A percentile compares a stretch with the other conserved stretches of the same genome.
Conservation (phyloP, 2,113 vertebrate genomes). For the Anarhynchus alexandrinus region DNA sequence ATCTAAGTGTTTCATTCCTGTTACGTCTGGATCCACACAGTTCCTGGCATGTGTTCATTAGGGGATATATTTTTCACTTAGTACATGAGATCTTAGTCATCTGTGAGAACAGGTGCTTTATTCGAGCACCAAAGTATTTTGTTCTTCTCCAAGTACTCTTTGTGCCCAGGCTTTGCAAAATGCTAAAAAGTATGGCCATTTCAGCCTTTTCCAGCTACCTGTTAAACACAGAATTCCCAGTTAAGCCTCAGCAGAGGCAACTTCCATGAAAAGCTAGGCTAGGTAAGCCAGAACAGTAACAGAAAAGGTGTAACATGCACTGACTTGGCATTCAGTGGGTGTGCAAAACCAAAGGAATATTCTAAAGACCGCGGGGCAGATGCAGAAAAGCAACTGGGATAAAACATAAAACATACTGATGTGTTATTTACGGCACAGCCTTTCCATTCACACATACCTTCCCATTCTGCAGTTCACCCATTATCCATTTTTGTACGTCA, state of each 20-base stretch:
- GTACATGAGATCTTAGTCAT: neutral
- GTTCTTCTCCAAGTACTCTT: neutral
- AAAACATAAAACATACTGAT: neutral
- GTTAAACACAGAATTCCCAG: neutral
- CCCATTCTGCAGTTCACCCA: neutral
- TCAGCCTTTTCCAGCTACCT: neutral
- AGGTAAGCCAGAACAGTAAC: neutral
- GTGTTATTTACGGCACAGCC: neutral
- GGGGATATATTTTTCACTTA: constrained; percentile 24
- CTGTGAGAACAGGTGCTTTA: constrained; percentile 11
- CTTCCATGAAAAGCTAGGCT: neutral
- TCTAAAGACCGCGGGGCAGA: neutral
- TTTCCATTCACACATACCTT: neutral
- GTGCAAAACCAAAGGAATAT: neutral
- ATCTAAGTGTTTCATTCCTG: constrained; percentile 27
- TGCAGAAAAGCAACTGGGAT: neutral
- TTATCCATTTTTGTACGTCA: neutral
- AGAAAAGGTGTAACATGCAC: neutral
- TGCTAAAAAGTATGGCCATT: neutral
- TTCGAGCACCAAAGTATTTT: neutral
- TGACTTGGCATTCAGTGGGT: neutral
- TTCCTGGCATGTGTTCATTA: constrained; percentile 33
- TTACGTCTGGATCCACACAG: constrained; percentile 3
- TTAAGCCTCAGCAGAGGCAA: neutral
- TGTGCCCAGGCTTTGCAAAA: neutral